These are phyloP conservation scores for Ctenopoma multispine DNA, from an alignment of 2,797 vertebrate species.

Conservation along the genomic window DNA sequence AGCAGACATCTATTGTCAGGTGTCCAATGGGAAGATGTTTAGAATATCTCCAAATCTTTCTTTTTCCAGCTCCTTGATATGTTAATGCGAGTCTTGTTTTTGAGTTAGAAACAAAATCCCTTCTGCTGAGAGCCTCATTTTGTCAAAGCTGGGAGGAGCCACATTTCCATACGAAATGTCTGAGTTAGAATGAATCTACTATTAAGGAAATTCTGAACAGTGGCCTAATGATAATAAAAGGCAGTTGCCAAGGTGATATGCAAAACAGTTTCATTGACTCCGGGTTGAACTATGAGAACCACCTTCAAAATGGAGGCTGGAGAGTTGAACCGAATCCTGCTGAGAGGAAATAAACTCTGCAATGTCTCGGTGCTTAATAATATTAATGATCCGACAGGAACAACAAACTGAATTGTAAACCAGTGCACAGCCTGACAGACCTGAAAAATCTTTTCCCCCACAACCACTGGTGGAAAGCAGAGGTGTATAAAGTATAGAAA, in stretches of 20 bases:
- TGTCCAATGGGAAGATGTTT: conserved; percentile 67
- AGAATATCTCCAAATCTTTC: conserved; percentile 56
- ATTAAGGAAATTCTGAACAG: conserved; percentile 78
- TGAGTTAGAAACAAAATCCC: conserved; percentile 71
- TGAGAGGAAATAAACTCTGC: conserved; percentile 28
- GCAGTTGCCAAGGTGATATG: conserved; percentile 83
- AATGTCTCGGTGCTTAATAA: conserved; percentile 10
- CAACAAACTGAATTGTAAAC: not conserved
- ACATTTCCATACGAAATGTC: conserved; percentile 83
- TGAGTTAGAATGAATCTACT: conserved; percentile 75
- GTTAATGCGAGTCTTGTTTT: conserved; percentile 78
- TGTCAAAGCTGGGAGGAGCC: conserved; percentile 78
- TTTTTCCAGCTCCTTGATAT: conserved; percentile 73
- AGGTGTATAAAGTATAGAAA: too few species aligned
- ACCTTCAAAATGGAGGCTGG: conserved; percentile 57
- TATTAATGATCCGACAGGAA: conserved; percentile 12
- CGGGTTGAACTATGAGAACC: conserved; percentile 69
- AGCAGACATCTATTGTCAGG: conserved; percentile 62
- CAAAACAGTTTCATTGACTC: conserved; percentile 78
- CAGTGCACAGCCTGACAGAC: not conserved
- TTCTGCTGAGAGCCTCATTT: conserved; percentile 75
- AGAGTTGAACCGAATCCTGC: conserved; percentile 40
- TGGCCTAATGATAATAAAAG: conserved; percentile 77
- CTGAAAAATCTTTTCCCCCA: not conserved
- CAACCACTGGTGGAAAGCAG: not conserved